Evolutionary conservation across 2,797 vertebrate species (phyloP).

Genomic region (Pangasius larnaudii): DNA sequence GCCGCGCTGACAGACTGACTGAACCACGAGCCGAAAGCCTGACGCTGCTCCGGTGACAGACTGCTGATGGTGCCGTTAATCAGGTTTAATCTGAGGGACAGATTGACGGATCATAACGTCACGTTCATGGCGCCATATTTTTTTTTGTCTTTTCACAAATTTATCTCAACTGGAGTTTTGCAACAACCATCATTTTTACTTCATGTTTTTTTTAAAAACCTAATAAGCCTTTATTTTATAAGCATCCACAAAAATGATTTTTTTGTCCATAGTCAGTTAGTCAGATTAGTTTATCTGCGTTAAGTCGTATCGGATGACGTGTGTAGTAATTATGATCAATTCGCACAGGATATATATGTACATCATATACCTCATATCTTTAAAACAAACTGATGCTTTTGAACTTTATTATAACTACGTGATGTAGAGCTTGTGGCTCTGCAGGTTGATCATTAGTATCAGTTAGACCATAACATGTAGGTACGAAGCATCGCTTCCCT

Average conservation of each 20-base stretch:
- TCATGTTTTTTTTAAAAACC: neutral
- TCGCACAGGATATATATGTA: neutral
- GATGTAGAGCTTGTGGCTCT: neutral
- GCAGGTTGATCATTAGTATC: neutral
- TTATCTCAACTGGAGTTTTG: neutral
- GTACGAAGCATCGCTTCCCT: too few species aligned
- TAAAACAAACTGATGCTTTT: neutral
- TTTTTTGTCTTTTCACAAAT: neutral
- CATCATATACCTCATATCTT: neutral
- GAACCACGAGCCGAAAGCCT: conserved; percentile 78
- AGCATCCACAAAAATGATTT: neutral
- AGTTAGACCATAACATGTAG: neutral
- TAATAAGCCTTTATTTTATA: neutral
- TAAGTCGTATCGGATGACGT: neutral
- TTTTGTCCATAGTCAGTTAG: neutral
- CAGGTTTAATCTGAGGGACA: conserved; percentile 65
- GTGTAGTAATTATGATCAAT: neutral
- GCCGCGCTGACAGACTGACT: conserved; percentile 59
- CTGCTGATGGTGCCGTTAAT: conserved; percentile 70
- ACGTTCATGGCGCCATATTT: neutral
- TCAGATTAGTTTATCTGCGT: neutral
- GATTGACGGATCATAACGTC: neutral
- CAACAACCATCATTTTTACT: neutral
- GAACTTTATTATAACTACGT: too few species aligned
- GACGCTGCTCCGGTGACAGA: conserved; percentile 70